Percentiles rank a stretch among this genome's conserved stretches.
Evolutionary conservation across 1,140 invertebrate species (phyloP).

Genomic region (Paramacrobiotus metropolitanus): DNA sequence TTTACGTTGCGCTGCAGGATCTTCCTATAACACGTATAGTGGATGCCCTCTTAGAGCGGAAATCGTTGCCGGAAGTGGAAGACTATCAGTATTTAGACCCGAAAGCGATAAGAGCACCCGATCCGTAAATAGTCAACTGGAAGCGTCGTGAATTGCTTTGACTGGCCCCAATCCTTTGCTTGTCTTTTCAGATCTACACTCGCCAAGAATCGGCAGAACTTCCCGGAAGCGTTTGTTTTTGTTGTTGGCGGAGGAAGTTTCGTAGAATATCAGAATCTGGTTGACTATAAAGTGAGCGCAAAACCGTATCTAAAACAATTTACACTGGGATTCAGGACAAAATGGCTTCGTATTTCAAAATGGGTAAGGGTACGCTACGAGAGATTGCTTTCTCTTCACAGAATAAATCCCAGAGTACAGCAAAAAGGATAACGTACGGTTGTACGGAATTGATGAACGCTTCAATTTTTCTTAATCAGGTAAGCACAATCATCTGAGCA

Average conservation of each 20-base stretch:
- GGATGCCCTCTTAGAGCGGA: constrained; percentile 68
- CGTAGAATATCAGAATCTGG: constrained; percentile 94
- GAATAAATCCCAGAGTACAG: constrained; percentile 34
- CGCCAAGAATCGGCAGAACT: constrained; percentile 20
- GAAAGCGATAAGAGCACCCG: constrained; percentile 50
- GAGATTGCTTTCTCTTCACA: too few species aligned
- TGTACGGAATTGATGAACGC: constrained; percentile 76
- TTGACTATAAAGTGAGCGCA: constrained; percentile 59
- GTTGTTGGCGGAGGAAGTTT: constrained; percentile 95
- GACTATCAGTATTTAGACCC: constrained; percentile 79
- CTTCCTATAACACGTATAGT: constrained; percentile 71
- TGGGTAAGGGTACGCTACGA: too few species aligned
- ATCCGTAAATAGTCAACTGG: constrained; percentile 24
- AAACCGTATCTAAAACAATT: not conserved
- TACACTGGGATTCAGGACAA: not conserved
- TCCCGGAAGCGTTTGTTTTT: constrained; percentile 67
- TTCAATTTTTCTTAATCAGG: constrained; percentile 70
- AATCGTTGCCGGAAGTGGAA: constrained; percentile 47
- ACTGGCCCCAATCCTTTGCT: too few species aligned
- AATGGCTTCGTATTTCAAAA: constrained; percentile 10
- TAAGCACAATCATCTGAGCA: constrained; percentile 20
- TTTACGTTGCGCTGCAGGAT: constrained; percentile 36
- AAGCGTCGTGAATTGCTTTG: not conserved
- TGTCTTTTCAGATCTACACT: constrained; percentile 5
- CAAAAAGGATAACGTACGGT: constrained; percentile 73